A percentile compares a stretch with the other conserved stretches of the same genome.
Conservation (phyloP, 2,797 vertebrate genomes). For the Astyanax mexicanus region DNA sequence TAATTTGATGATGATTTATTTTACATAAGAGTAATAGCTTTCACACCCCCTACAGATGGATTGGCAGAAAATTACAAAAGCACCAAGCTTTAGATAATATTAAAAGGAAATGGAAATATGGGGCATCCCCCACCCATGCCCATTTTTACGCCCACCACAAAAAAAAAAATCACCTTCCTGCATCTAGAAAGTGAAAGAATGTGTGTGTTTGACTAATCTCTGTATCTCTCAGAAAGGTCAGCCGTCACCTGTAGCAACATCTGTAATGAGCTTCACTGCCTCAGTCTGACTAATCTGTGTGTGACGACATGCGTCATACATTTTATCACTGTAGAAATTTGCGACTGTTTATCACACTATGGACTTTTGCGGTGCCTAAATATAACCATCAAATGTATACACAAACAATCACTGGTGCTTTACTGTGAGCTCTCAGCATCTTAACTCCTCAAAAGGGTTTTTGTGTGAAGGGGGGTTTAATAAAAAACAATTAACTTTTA, state of each 20-base stretch:
- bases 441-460: no score
- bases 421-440: no score
- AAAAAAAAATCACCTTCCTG: background rate
- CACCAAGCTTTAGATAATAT: background rate
- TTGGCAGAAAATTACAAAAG: background rate
- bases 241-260: background rate
- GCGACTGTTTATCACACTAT: background rate
- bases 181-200: background rate
- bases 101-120: background rate
- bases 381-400: background rate
- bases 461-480: no score
- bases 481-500: no score
- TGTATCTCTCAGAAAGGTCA: background rate
- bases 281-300: background rate
- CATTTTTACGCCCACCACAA: background rate
- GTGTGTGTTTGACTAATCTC: background rate
- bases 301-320: background rate
- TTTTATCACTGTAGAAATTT: background rate
- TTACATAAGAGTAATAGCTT: background rate
- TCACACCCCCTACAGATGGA: background rate
- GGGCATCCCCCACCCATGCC: background rate
- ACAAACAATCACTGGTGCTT: no score
- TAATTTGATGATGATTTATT: background rate
- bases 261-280: background rate
- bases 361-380: background rate